Conservation (phyloP, 2,888 invertebrate genomes). For the Mesorhabditis belari region DNA sequence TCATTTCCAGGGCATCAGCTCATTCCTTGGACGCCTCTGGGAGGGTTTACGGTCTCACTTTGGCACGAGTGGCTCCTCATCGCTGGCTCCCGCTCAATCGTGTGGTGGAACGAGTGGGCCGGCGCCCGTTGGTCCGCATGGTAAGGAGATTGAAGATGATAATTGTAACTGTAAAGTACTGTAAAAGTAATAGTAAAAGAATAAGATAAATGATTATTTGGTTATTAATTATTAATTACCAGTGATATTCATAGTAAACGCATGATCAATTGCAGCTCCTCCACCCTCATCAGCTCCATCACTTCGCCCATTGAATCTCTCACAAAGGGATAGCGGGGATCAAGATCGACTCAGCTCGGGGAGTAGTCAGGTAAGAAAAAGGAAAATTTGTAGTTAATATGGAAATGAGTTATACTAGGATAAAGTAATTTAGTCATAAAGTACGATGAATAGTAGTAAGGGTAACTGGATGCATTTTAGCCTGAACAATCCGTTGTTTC, state of each 20-base stretch:
- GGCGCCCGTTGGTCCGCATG: too few relatives aligned
- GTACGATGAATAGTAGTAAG: too few relatives aligned
- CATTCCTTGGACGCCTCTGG: constrained; percentile 17
- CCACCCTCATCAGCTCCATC: not conserved
- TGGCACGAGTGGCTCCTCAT: constrained; percentile 41
- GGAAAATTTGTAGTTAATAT: too few relatives aligned
- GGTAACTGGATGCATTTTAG: not conserved
- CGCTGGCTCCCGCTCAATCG: constrained; percentile 6
- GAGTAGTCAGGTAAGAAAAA: constrained; percentile 1
- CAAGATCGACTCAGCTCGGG: not conserved
- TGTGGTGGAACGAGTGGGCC: too few relatives aligned
- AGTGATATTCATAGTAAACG: too few relatives aligned
- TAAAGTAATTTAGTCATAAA: too few relatives aligned
- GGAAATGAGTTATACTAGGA: too few relatives aligned
- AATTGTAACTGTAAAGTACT: too few relatives aligned
- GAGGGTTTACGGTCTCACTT: constrained; percentile 34
- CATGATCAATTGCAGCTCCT: not conserved
- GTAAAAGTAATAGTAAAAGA: not conserved
- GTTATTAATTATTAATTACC: too few relatives aligned
- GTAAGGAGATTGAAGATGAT: too few relatives aligned
- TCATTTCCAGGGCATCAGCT: constrained; percentile 15
- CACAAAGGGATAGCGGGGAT: not conserved
- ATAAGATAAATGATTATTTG: not conserved
- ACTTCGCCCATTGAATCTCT: not conserved
- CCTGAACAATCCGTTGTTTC: not conserved